Evolutionary conservation across 2,888 invertebrate genomes (phyloP).

Genomic region (Rugalucina vietnamica): DNA sequence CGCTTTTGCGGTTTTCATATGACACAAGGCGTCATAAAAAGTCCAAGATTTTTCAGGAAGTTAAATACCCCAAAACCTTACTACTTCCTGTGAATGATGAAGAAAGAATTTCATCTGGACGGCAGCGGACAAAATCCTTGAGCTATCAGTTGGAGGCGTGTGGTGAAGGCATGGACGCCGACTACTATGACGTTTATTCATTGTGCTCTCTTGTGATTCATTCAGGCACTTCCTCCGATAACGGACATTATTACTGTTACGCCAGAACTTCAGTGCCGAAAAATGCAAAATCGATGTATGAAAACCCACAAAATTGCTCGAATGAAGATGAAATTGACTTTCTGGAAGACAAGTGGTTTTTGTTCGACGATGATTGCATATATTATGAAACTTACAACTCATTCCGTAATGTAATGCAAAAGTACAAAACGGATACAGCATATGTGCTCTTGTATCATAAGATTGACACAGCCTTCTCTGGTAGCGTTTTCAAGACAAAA

Average conservation of each 20-base stretch:
- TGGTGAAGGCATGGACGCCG: conserved; percentile 53
- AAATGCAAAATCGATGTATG: conserved; percentile 59
- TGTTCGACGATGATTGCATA: conserved; percentile 92
- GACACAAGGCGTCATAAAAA: conserved; percentile 89
- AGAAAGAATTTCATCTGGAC: neutral
- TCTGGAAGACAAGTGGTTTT: conserved; percentile 88
- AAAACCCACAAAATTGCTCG: conserved; percentile 59
- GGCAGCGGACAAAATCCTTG: conserved; percentile 44
- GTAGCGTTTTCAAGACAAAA: too few relatives aligned
- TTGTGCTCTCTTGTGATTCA: conserved; percentile 94
- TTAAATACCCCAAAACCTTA: conserved; percentile 82
- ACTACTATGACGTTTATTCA: conserved; percentile 86
- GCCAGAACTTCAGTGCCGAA: conserved; percentile 84
- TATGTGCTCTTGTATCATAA: conserved; percentile 91
- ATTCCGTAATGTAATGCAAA: conserved; percentile 78
- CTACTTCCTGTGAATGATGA: conserved; percentile 75
- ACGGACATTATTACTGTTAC: conserved; percentile 94
- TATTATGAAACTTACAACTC: conserved; percentile 78
- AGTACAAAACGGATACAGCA: conserved; percentile 89
- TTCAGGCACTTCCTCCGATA: conserved; percentile 92
- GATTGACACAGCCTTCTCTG: conserved; percentile 64
- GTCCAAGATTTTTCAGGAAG: conserved; percentile 89
- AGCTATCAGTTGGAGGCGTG: conserved; percentile 59
- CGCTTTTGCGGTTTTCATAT: conserved; percentile 92
- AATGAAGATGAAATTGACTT: conserved; percentile 76